Base-by-base conservation (phyloP, 2,797 vertebrate species). In the Aviceda leuphotes region DNA sequence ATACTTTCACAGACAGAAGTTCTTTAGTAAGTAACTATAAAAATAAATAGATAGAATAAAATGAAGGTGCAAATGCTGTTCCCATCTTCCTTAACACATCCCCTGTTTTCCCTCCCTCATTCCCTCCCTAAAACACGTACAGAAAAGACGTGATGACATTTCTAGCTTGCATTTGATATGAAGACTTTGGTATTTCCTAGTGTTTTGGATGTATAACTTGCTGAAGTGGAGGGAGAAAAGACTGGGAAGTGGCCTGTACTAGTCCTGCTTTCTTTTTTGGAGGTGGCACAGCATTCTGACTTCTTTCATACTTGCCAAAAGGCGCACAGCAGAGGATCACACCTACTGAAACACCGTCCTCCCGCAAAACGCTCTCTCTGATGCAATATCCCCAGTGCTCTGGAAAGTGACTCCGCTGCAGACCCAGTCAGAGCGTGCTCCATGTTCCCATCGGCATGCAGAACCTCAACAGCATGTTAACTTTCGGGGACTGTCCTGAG, bases 371-470 rank as follows among this genome's bases (percentile, higher is more conserved):
- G 13, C 30, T 35, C 58, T 33, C 52, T 50, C 50, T 61, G 41
- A 18, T 59, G 61, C 49, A 63, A 22, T 35, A 73, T 16, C 26
- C 26, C 43, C 62, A 25, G 58, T 37, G 28, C 16, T 52, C 21
- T 20, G 22, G 47, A 56, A 72, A 58, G 35, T 26, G 52, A 56
- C n/a, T 31, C 19, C 1, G 0, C 19, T 46, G 63, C 47, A 72
- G 46, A 33, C 31, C 5, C 39, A 28, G 39, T 22, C 46, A 65
- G 74, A 71, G n/a, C 1, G 1, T n/a, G 31, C 14, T 68, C 24
- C 41, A 21, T 0, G 1, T 63, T 52, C 50, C 12, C 13, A 5
- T n/a, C 1, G 2, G 44, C 2, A 0, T 8, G 15, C 65, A 20
- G 13, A 30, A 49, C 13, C 43, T 14, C 24, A 52, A 41, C 26